These are phyloP conservation scores for Drosophila pectinifera DNA, from an alignment of 1,140 invertebrate species.

Conservation along the genomic window DNA sequence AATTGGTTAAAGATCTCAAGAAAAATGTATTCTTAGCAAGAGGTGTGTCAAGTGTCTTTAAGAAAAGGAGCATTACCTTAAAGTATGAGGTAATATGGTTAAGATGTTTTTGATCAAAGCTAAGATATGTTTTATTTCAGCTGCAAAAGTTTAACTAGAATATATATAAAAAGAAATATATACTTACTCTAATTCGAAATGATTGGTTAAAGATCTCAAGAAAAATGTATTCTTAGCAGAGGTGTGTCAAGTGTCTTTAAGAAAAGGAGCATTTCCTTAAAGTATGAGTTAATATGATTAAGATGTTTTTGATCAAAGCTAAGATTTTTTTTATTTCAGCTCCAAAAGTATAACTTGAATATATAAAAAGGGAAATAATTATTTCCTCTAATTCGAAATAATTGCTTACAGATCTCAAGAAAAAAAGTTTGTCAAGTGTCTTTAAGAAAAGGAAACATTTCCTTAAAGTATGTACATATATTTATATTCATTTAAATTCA, in stretches of 20 bases:
- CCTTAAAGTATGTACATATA: not conserved
- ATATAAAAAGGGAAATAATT: too few relatives aligned
- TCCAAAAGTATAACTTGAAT: too few relatives aligned
- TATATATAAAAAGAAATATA: too few relatives aligned
- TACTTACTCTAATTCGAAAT: too few relatives aligned
- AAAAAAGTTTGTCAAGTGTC: not conserved
- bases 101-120: too few relatives aligned
- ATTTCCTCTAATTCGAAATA: too few relatives aligned
- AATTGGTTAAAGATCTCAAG: too few relatives aligned
- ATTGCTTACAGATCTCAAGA: too few relatives aligned
- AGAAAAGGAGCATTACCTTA: not conserved
- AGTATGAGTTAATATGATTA: not conserved
- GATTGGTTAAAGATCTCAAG: too few relatives aligned
- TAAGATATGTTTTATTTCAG: not conserved
- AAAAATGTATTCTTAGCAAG: not conserved
- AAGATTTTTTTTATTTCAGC: not conserved
- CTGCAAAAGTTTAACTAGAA: too few relatives aligned
- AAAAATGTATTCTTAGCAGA: not conserved
- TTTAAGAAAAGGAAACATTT: not conserved
- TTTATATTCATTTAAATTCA: not conserved
- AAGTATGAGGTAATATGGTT: not conserved
- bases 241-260: too few relatives aligned
- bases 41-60: too few relatives aligned
- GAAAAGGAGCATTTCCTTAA: not conserved
- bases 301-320: not conserved